Evolutionary conservation across 2,888 invertebrate species (phyloP).

Genomic region (Drosophila paranaensis): DNA sequence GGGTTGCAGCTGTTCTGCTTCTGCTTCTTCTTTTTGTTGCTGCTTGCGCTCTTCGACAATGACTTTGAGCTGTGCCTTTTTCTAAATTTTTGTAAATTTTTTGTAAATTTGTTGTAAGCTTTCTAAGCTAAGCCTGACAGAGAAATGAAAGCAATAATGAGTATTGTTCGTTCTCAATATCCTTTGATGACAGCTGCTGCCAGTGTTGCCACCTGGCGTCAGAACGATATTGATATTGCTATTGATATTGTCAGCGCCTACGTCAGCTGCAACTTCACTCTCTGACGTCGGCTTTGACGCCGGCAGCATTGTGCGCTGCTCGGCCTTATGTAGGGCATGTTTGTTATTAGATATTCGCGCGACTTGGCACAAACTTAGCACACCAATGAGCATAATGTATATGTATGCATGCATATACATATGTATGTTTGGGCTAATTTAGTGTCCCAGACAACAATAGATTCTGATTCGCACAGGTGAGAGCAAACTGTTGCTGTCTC

Average conservation of each 20-base stretch:
- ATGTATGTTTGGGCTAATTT: neutral
- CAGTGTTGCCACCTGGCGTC: constrained; percentile 39
- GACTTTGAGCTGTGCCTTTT: neutral
- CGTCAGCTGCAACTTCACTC: constrained; percentile 15
- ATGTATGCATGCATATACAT: too few species aligned
- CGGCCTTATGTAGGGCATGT: constrained; percentile 33
- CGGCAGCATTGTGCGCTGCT: constrained; percentile 31
- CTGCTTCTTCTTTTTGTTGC: neutral
- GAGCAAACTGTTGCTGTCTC: constrained; percentile 40
- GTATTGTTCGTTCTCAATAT: neutral
- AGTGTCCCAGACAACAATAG: constrained; percentile 5
- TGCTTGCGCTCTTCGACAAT: constrained; percentile 1
- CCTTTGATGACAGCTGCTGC: constrained; percentile 12
- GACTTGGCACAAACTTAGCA: neutral
- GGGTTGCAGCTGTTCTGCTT: constrained; percentile 5
- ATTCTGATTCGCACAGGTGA: constrained; percentile 26
- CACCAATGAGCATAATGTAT: neutral
- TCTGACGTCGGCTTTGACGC: constrained; percentile 16
- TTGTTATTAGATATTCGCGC: constrained; percentile 8
- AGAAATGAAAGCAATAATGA: too few species aligned
- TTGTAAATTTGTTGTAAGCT: too few species aligned
- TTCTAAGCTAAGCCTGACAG: too few species aligned
- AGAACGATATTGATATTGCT: constrained; percentile 21
- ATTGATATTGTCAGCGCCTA: constrained; percentile 43
- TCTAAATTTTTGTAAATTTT: too few species aligned